Base-by-base conservation (phyloP, 2,797 vertebrate genomes). In the Uromys caudimaculatus region DNA sequence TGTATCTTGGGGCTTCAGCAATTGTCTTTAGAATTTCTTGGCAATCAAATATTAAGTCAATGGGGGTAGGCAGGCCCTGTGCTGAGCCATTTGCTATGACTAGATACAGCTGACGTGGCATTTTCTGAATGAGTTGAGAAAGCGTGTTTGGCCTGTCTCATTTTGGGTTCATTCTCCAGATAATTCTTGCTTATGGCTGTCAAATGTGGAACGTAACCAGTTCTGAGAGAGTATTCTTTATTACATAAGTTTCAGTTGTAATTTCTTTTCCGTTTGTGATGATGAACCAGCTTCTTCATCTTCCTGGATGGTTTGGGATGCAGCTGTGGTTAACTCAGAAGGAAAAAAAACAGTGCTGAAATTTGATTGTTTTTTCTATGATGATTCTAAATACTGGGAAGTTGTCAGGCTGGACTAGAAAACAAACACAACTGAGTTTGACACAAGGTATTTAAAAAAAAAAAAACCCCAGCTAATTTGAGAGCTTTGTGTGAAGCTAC, bases 301-400 rank as follows among this genome's bases (percentile, higher is more conserved):
- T 92, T 85, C n/a, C 52, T 89, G 32, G 75, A 60, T 58, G 47
- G 19, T 76, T 90, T 79, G 56, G 38, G 13, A 32, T 38, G 75
- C 6, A 56, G 21, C 38, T 94, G 86, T 79, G 35, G n/a, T 67
- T 89, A 77, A 84, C 84, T 14, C 0, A n/a, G 54, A 56, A 62
- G 71, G 84, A 11, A 38, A 62, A 73, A 69, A 35, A 14, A 27
- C 56, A 73, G 35, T 29, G 89, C 50, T 78, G 73, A 60, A 12
- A 9, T 47, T 73, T 88, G 52, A 62, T 91, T 84, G 41, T 9
- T 17, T 89, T 14, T n/a, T 76, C n/a, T 58, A 19, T 6, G 75
- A 2, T 79, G 81, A 88, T n/a, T 14, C 47, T 92, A 82, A 71
- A 64, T 67, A 83, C 75, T 27, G 44, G 88, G 78, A 85, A 95